phyloP scores from a whole-genome alignment of 2,113 vertebrate species.

The Rhipidura dahli region DNA sequence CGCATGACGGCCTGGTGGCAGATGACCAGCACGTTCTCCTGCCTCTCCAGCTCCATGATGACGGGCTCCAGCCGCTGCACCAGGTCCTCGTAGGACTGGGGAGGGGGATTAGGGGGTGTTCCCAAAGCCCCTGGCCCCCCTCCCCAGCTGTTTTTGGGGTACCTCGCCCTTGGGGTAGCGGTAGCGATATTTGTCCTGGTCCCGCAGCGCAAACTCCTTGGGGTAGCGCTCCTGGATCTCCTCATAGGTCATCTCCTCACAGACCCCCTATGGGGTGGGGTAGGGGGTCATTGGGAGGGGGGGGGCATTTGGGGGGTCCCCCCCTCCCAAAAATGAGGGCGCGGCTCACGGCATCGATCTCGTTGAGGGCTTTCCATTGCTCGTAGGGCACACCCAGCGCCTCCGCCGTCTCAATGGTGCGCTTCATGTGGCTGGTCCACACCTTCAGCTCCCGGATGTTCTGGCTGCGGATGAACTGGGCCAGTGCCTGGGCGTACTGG shows the following conservation, averaged over 20 bases:
- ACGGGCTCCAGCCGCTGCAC: conserved; percentile 91
- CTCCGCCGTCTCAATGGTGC: conserved; percentile 91
- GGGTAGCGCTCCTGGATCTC: conserved; percentile 87
- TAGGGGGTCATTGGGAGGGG: too few relatives aligned
- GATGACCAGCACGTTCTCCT: conserved; percentile 90
- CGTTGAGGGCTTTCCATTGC: conserved; percentile 94
- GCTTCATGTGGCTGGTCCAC: conserved; percentile 93
- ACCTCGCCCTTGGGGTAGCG: conserved; percentile 94
- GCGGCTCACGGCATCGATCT: conserved; percentile 85
- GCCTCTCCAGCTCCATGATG: conserved; percentile 94
- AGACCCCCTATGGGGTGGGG: too few relatives aligned
- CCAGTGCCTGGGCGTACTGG: conserved; percentile 82
- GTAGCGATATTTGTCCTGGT: conserved; percentile 93
- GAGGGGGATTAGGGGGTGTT: fast-evolving
- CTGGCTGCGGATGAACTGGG: conserved; percentile 82
- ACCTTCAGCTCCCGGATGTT: conserved; percentile 85
- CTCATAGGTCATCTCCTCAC: conserved; percentile 93
- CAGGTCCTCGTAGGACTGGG: conserved; percentile 89
- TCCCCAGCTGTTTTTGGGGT: background rate
- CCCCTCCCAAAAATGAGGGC: fast-evolving
- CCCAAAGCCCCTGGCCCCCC: background rate
- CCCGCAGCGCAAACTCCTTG: conserved; percentile 87
- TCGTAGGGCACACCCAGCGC: conserved; percentile 84
- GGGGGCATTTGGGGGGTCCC: fast-evolving
- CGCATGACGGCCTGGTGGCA: conserved; percentile 92